Evolutionary conservation across 2,113 vertebrate species (phyloP), one percentile per base, ranked within the genome.

Genomic region (Tetrao urogallus): DNA sequence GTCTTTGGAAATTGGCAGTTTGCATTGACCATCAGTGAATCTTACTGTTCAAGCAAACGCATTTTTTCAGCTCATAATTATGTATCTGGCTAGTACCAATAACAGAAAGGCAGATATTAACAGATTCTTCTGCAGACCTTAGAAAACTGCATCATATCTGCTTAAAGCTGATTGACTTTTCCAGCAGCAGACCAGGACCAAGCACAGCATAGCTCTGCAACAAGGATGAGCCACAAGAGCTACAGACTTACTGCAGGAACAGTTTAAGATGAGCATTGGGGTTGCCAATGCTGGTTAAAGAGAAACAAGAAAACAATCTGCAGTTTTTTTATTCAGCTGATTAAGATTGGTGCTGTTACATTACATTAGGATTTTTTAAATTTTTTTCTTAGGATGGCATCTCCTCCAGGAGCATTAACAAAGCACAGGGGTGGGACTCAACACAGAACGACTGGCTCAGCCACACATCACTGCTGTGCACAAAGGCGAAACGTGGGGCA

Each of bases 1-100:
- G 42, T 92, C 91, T 90, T 94, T 74, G 72, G 72, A 95, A 95
- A 93, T 52, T 75, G 73, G 80, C 88, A 95, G 84, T 85, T 96
- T 94, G 82, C 1, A 3, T 4, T 74, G 77, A 93, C 80, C 88
- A 90, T 65, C 64, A 87, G 73, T 47, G 75, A 97, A 92, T 52
- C 70, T 88, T 87, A 56, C 34, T 89, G 89, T 95, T 96, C 95
- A 83, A 93, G 47, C 28, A 93, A 91, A 90, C 81, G 67, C 82
- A 88, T 88, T 91, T 94, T 80, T 80, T 80, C 73, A 86, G 57
- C 50, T 94, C 10, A 3, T 81, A 84, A 82, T 72, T 88, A 64
- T 60, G 21, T 27, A 57, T 75, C 91, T 93, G 60, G n/a, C 75
- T 42, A 72, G 76, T 66, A 67, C 22, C 77, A 82, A 91, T 87